Base-by-base conservation (phyloP, 2,113 vertebrate species). In the Entomyzon cyanotis region DNA sequence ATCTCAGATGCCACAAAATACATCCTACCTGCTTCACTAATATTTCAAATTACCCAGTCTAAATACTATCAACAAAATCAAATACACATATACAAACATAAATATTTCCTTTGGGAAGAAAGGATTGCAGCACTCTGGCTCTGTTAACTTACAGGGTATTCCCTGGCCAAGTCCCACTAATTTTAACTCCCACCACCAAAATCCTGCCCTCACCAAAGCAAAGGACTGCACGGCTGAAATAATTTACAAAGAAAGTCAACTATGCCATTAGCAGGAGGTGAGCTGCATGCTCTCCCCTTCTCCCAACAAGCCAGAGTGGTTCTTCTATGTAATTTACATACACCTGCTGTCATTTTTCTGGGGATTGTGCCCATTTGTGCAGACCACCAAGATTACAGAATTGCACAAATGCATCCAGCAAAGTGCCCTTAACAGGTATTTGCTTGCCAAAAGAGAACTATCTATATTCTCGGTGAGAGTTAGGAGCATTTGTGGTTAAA, bases 301-400 rank as follows among this genome's bases (percentile, higher is more conserved):
- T 33, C 85, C 59, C 25, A 83, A 62, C 39, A 68, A 2, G 1
- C 5, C 9, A 1, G 2, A 56, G 58, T 12, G 15, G n/a, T 65
- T 65, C 46, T 49, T 92, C 25, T 49, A 15, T 81, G 88, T 76
- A 62, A 92, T 69, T 87, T 90, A 62, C 10, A 28, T 62, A 49
- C 3, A 75, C 42, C 50, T 53, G 15, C 82, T 90, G 84, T 52
- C 42, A 35, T 83, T 84, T 83, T 95, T 71, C 55, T 83, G 68
- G 78, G 77, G 81, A 63, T 69, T 63, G 33, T 67, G 70, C 46
- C 71, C 59, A 60, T 80, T 90, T 81, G 20, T 67, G 64, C 46
- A 90, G 79, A 62, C 39, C 79, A 94, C 63, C 60, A 86, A 93
- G 90, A 87, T 67, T 53, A 94, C 10, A 44, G 63, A 93, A 79